Evolutionary conservation across 2,797 vertebrate species (phyloP).

Genomic region (Argentina silus): DNA sequence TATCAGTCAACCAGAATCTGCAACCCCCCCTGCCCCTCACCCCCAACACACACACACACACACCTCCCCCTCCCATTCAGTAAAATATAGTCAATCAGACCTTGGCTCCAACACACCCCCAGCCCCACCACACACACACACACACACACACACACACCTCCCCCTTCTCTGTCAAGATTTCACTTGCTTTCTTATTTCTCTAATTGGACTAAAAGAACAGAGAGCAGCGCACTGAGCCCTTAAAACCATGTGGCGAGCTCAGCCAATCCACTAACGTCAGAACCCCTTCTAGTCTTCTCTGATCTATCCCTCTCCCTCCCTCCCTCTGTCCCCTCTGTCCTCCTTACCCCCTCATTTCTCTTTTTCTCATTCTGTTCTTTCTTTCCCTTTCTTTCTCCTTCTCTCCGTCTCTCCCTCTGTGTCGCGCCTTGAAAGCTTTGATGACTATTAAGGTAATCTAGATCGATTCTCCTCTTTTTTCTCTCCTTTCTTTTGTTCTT

Average conservation of each 20-base stretch:
- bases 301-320: background rate
- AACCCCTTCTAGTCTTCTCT: conserved; percentile 12
- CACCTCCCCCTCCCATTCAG: background rate
- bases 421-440: conserved; percentile 35
- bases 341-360: background rate
- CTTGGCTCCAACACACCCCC: background rate
- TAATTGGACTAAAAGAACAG: conserved; percentile 57
- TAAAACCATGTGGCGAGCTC: conserved; percentile 38
- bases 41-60: background rate
- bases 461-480: conserved; percentile 54
- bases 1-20: conserved; percentile 21
- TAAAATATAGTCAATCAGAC: background rate
- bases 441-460: conserved; percentile 48
- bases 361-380: background rate
- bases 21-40: background rate
- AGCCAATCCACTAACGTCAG: conserved; percentile 38
- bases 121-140: conserved; percentile 16
- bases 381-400: background rate
- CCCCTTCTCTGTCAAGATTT: conserved; percentile 33
- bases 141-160: conserved; percentile 10
- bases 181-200: conserved; percentile 45
- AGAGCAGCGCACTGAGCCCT: conserved; percentile 31
- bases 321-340: conserved; percentile 3
- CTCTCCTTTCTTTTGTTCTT: conserved; percentile 25
- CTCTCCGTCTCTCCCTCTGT: conserved; percentile 15